These are phyloP conservation scores for Camelus bactrianus DNA, from an alignment of 2,113 vertebrate species.

Conservation along the genomic window DNA sequence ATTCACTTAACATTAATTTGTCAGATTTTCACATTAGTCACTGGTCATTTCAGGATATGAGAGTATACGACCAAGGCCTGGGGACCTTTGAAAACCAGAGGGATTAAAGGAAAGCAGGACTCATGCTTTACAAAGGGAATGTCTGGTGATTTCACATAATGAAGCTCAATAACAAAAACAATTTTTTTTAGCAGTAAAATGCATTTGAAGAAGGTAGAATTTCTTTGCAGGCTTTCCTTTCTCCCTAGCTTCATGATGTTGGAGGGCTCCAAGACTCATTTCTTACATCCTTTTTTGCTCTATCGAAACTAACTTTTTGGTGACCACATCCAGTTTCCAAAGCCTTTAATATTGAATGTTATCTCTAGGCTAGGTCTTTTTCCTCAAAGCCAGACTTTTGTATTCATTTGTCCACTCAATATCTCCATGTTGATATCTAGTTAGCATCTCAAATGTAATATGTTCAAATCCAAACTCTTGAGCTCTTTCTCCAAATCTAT, in stretches of 20 bases:
- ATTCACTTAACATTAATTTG: constrained; percentile 8
- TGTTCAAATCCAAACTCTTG: neutral
- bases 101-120: neutral
- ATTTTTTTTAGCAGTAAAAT: constrained; percentile 2
- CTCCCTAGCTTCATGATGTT: neutral
- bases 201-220: neutral
- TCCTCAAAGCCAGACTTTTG: neutral
- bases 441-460: neutral
- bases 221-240: constrained; percentile 1
- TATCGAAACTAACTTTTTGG: neutral
- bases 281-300: neutral
- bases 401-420: neutral
- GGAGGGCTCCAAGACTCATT: neutral
- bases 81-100: neutral
- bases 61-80: neutral
- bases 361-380: neutral
- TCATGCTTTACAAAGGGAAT: neutral
- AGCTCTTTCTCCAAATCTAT: neutral
- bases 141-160: neutral
- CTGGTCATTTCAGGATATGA: neutral
- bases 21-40: neutral
- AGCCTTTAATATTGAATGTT: neutral
- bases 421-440: neutral
- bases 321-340: neutral
- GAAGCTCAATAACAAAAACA: neutral